Percentiles rank a stretch among this genome's conserved stretches.
These are phyloP conservation scores for Brachypterus glaber DNA, from an alignment of 2,888 invertebrate genomes.

Conservation along the genomic window DNA sequence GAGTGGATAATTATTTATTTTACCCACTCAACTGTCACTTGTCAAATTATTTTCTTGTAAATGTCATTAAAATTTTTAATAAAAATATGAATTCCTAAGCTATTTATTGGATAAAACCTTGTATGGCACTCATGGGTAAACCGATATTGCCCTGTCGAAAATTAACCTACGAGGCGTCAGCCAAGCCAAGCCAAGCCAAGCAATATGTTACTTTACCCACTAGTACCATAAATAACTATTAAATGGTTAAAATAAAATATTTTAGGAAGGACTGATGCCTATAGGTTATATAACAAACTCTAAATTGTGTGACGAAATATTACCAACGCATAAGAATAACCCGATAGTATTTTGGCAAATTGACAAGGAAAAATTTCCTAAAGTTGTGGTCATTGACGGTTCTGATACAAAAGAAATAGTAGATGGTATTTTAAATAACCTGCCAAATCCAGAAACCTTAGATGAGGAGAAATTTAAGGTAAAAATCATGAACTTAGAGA, in stretches of 20 bases:
- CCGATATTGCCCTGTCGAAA: no score
- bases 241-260: constrained; percentile 5
- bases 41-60: no score
- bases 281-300: constrained; percentile 43
- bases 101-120: no score
- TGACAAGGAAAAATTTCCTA: constrained; percentile 22
- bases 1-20: no score
- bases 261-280: constrained; percentile 42
- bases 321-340: constrained; percentile 28
- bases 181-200: no score
- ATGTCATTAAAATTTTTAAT: no score
- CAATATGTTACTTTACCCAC: no score
- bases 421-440: constrained; percentile 46
- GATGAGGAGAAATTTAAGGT: constrained; percentile 52
- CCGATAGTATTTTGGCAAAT: constrained; percentile 36
- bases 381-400: constrained; percentile 30
- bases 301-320: constrained; percentile 42
- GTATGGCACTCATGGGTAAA: no score
- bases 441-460: constrained; percentile 53
- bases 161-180: no score
- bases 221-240: constrained; percentile 1
- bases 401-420: constrained; percentile 48
- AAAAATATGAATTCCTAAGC: no score
- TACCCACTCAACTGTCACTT: no score
- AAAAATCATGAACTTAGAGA: constrained; percentile 32